phyloP scores from a whole-genome alignment of 2,888 invertebrate genomes.

The Chalcosyrphus nemorum region DNA sequence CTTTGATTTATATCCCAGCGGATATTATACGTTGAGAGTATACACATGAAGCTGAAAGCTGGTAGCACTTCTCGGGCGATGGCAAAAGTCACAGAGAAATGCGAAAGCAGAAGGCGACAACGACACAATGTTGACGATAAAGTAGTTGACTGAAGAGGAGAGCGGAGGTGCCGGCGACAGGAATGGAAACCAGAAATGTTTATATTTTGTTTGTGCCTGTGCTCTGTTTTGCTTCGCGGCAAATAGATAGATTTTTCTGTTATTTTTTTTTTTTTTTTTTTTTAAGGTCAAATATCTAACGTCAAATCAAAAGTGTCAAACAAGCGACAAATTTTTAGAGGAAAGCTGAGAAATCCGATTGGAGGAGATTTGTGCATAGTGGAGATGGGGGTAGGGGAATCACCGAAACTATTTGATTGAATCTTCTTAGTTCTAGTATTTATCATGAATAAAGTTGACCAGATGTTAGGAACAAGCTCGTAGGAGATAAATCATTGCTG shows the following conservation, averaged over 20 bases:
- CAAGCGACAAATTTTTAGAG: constrained; percentile 2
- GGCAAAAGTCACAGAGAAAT: constrained; percentile 9
- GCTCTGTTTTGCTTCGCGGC: not conserved
- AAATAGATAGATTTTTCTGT: constrained; percentile 9
- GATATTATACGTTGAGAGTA: constrained; percentile 71
- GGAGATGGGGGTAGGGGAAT: no score
- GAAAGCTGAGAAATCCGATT: no score
- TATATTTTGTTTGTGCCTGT: not conserved
- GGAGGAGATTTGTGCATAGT: no score
- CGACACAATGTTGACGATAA: constrained; percentile 8
- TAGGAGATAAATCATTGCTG: no score
- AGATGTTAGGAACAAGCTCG: no score
- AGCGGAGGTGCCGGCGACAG: constrained; percentile 1
- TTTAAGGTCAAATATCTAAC: constrained; percentile 4
- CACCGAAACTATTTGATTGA: no score
- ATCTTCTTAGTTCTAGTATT: no score
- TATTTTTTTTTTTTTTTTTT: no score
- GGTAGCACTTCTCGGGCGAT: constrained; percentile 20
- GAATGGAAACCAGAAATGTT: constrained; percentile 1
- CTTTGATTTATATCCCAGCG: constrained; percentile 77
- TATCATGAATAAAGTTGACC: no score
- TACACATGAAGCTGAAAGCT: constrained; percentile 46
- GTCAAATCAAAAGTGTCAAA: not conserved
- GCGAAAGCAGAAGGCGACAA: constrained; percentile 20
- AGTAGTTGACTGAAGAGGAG: constrained; percentile 1